Conservation (phyloP, 2,888 invertebrate species). For the Cryptus armator region DNA sequence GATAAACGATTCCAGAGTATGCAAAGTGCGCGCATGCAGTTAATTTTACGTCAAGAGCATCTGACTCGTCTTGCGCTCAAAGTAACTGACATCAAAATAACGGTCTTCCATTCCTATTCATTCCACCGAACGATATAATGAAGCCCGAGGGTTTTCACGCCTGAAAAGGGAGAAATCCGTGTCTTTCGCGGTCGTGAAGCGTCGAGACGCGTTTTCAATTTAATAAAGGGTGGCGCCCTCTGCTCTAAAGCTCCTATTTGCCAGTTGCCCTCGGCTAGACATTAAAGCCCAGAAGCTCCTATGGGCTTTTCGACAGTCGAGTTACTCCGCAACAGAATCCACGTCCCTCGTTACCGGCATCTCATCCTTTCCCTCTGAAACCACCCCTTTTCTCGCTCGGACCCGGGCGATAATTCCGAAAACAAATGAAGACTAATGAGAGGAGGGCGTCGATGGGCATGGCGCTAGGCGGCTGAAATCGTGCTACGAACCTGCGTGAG, state of each 20-base stretch:
- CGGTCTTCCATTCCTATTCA: not conserved
- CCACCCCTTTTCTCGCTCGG: slow-evolving; percentile 34
- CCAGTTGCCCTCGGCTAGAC: slow-evolving; percentile 19
- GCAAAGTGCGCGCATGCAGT: no score
- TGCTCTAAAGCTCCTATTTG: not conserved
- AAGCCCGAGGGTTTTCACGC: not conserved
- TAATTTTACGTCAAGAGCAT: no score
- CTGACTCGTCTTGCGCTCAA: not conserved
- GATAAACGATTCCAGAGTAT: no score
- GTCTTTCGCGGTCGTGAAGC: not conserved
- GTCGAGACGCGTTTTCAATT: slow-evolving; percentile 81
- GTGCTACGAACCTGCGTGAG: slow-evolving; percentile 31
- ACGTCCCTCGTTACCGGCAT: slow-evolving; percentile 27
- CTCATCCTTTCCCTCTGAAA: not conserved
- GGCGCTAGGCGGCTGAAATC: slow-evolving; percentile 43
- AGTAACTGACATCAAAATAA: not conserved
- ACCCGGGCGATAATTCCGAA: slow-evolving; percentile 84
- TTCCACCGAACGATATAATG: not conserved
- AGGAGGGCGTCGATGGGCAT: slow-evolving; percentile 78
- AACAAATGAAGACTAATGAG: slow-evolving; percentile 85
- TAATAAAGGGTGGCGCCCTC: slow-evolving; percentile 74
- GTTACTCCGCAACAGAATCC: slow-evolving; percentile 41
- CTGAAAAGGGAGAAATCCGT: not conserved
- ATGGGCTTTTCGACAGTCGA: not conserved
- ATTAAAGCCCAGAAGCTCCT: slow-evolving; percentile 4